These are phyloP conservation scores for Hyphantria cunea DNA, from an alignment of 1,140 invertebrate species.

Conservation along the genomic window DNA sequence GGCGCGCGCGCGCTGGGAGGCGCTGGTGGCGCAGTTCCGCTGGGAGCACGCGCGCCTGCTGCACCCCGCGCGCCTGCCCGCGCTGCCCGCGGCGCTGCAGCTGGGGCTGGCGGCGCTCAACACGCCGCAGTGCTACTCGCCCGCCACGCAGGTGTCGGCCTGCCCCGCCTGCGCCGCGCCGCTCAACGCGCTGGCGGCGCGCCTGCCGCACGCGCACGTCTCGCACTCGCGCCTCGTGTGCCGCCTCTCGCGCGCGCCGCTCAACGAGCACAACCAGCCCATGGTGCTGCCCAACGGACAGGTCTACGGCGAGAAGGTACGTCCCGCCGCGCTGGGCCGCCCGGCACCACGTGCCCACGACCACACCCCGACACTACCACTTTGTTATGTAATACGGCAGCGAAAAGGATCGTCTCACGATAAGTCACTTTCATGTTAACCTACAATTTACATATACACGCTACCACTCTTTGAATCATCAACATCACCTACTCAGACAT, in stretches of 20 bases:
- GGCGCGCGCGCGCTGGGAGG: slow-evolving; percentile 86
- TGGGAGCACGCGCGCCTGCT: slow-evolving; percentile 97
- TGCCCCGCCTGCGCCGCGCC: slow-evolving; percentile 94
- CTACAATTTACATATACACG: too few relatives aligned
- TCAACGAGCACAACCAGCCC: slow-evolving; percentile 98
- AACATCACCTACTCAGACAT: too few relatives aligned
- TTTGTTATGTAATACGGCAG: too few relatives aligned
- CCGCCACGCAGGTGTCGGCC: slow-evolving; percentile 85
- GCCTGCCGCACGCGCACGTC: slow-evolving; percentile 97
- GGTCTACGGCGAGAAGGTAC: slow-evolving; percentile 97
- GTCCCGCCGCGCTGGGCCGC: too few relatives aligned
- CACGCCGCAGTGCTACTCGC: slow-evolving; percentile 89
- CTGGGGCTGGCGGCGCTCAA: slow-evolving; percentile 97
- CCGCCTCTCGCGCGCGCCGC: slow-evolving; percentile 93
- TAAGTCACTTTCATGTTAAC: too few relatives aligned
- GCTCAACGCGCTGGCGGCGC: slow-evolving; percentile 89
- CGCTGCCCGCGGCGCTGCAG: slow-evolving; percentile 92
- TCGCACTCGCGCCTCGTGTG: slow-evolving; percentile 97
- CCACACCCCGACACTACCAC: too few relatives aligned
- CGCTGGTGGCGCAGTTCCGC: slow-evolving; percentile 94
- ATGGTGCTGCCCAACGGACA: slow-evolving; percentile 99
- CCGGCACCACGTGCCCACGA: too few relatives aligned
- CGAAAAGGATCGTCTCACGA: too few relatives aligned
- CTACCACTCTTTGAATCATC: too few relatives aligned
- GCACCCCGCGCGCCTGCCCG: slow-evolving; percentile 94